Evolutionary conservation across 2,113 vertebrate genomes (phyloP), one percentile per base, ranked within the genome.

Genomic region (Eubucco bourcierii): DNA sequence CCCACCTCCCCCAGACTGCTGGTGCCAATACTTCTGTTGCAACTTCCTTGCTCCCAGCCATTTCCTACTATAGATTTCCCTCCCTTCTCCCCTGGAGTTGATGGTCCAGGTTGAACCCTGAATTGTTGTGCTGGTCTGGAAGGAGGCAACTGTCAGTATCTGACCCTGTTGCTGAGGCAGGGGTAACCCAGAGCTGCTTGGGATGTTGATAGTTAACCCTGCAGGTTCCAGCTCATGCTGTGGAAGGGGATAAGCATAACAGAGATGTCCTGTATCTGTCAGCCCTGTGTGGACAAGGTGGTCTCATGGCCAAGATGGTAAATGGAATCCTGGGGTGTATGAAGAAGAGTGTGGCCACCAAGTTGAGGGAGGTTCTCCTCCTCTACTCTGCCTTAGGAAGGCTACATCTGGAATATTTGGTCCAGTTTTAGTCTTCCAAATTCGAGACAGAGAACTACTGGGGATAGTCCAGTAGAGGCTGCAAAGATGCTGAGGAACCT

Each of bases 11-110:
- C 39, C 73, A 52, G 59, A 18, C 55, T 5, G 9, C 67, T 59
- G 73, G 66, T 93, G 94, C 94, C 96, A 97, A 74, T 60, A 71
- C 28, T 73, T 33, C 93, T 95, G 39, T 24, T 76, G 87, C 50
- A 93, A 79, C 24, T 94, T 96, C 94, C 91, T 84, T 14, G 11
- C 82, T 93, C 93, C 50, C 31, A 37, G 70, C 29, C 27, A 0
- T 75, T 95, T 96, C 91, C 90, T 91, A 86, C 73, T 23, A 63
- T 24, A 91, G 53, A 86, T 75, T 73, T 86, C 28, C 34, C 90
- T 80, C 68, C 27, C 33, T 47, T 61, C 68, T 74, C 72, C 37
- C 31, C 72, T 58, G 65, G 64, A 47, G 68, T 39, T 55, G 68
- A 31, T 60, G 84, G 46, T n/a, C 39, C 76, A 39, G 81, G 78